Percentiles rank a stretch among this genome's conserved stretches.
Conservation (phyloP, 2,888 invertebrate species). For the Harpalus rufipes region DNA sequence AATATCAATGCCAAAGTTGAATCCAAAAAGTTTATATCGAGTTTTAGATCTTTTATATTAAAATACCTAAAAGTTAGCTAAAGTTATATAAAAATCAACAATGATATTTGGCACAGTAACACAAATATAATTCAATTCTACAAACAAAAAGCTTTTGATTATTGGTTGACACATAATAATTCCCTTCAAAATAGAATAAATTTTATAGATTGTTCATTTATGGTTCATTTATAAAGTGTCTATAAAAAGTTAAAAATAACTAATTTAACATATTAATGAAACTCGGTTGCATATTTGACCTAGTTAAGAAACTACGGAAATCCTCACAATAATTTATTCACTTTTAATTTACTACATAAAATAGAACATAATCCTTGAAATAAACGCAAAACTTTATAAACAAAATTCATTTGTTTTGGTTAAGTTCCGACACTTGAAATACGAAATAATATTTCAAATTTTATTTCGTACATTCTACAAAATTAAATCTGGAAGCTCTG, state of each 20-base stretch:
- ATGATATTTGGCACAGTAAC: slow-evolving; percentile 9
- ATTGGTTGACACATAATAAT: background rate
- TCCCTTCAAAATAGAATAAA: background rate
- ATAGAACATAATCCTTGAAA: slow-evolving; percentile 43
- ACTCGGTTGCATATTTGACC: slow-evolving; percentile 17
- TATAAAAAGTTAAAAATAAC: background rate
- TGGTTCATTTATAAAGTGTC: background rate
- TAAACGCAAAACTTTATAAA: slow-evolving; percentile 36
- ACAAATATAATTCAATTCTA: slow-evolving; percentile 28
- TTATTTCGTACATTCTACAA: background rate
- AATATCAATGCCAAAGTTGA: slow-evolving; percentile 21
- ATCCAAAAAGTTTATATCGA: slow-evolving; percentile 31
- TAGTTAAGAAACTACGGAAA: slow-evolving; percentile 23
- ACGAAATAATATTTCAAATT: slow-evolving; percentile 9
- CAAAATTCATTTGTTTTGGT: slow-evolving; percentile 26
- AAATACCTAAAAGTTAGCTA: slow-evolving; percentile 27
- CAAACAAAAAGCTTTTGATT: background rate
- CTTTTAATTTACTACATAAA: slow-evolving; percentile 37
- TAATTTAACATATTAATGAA: slow-evolving; percentile 41
- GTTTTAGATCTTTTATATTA: slow-evolving; percentile 35
- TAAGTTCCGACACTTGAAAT: slow-evolving; percentile 15
- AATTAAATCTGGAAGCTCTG: background rate
- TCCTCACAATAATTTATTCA: slow-evolving; percentile 32
- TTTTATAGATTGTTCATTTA: background rate
- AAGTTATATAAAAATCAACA: slow-evolving; percentile 46